Conservation (phyloP, 1,140 invertebrate genomes). For the Ylistrum balloti region DNA sequence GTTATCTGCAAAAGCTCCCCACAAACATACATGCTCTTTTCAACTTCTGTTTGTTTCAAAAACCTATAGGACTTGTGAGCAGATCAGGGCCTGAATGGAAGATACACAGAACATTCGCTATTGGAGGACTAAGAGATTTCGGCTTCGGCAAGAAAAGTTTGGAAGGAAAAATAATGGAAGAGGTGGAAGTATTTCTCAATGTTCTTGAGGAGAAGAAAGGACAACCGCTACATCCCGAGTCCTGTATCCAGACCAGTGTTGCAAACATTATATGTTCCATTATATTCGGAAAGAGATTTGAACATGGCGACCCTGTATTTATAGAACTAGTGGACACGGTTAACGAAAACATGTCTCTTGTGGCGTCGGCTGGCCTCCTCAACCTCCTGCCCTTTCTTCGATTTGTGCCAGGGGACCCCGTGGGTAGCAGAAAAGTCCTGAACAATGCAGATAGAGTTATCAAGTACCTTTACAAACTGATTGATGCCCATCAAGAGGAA, state of each 20-base stretch:
- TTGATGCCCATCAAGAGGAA: constrained; percentile 3
- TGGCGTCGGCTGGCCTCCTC: not conserved
- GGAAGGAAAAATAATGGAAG: constrained; percentile 86
- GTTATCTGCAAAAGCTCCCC: too few species aligned
- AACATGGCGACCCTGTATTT: constrained; percentile 80
- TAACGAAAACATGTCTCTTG: constrained; percentile 43
- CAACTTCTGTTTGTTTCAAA: too few species aligned
- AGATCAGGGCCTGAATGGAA: constrained; percentile 86
- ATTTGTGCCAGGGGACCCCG: constrained; percentile 63
- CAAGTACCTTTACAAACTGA: constrained; percentile 11
- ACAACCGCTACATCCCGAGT: constrained; percentile 52
- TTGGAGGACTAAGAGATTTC: constrained; percentile 87
- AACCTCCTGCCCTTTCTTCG: constrained; percentile 61
- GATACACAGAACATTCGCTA: constrained; percentile 88
- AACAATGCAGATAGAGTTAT: constrained; percentile 46
- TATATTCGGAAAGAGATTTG: constrained; percentile 69
- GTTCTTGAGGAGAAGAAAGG: constrained; percentile 43
- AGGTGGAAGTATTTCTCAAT: constrained; percentile 50
- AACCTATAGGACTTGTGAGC: constrained; percentile 47
- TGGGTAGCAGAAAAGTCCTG: constrained; percentile 54
- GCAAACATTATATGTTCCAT: constrained; percentile 68
- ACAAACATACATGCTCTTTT: too few species aligned
- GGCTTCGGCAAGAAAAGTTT: constrained; percentile 90
- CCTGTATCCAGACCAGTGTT: constrained; percentile 50
- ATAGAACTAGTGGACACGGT: constrained; percentile 42